phyloP scores from a whole-genome alignment of 2,113 vertebrate genomes.

The Gobio gobio region DNA sequence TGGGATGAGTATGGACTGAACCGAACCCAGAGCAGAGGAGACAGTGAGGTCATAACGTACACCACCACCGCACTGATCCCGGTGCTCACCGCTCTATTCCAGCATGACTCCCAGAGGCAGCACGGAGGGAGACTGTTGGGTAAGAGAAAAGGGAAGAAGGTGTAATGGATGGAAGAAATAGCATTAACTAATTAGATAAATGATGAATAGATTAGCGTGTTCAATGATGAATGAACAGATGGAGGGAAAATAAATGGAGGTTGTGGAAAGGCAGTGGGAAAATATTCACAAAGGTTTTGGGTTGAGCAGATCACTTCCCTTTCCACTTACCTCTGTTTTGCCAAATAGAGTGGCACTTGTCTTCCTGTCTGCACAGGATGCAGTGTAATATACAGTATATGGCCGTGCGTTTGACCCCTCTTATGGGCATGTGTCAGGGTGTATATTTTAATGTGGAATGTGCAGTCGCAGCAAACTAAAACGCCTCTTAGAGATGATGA shows the following conservation, averaged over 20 bases:
- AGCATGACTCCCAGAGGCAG: conserved; percentile 85
- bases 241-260: conserved; percentile 1
- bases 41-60: conserved; percentile 85
- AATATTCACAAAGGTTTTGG: conserved; percentile 21
- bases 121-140: conserved; percentile 86
- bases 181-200: conserved; percentile 5
- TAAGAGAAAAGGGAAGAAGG: conserved; percentile 64
- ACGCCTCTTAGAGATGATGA: not conserved
- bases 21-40: conserved; percentile 79
- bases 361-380: not conserved
- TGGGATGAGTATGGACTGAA: conserved; percentile 84
- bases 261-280: not conserved
- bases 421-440: not conserved
- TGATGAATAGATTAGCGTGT: conserved; percentile 12
- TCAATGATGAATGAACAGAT: conserved; percentile 9
- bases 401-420: not conserved
- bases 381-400: not conserved
- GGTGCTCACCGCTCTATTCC: conserved; percentile 88
- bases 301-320: not conserved
- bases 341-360: not conserved
- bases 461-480: not conserved
- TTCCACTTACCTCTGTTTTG: not conserved
- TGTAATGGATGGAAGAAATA: not conserved
- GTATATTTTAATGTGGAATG: not conserved
- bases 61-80: conserved; percentile 87